A percentile compares a stretch with the other conserved stretches of the same genome.
Conservation (phyloP, 2,113 vertebrate genomes). For the Apteryx mantelli region DNA sequence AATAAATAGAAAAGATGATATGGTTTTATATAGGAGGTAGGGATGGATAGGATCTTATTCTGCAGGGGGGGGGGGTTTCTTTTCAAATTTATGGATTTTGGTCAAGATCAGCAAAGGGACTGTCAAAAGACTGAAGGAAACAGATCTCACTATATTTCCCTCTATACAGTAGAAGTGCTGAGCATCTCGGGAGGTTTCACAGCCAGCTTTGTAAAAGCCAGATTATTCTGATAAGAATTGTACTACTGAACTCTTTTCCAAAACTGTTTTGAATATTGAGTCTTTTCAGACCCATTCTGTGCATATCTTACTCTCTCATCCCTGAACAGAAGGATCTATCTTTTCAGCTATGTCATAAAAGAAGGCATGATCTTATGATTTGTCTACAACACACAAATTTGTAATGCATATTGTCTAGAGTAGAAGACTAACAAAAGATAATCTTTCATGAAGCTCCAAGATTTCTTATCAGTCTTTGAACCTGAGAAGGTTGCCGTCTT, state of each 20-base stretch:
- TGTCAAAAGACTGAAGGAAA: not conserved
- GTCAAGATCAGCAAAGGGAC: not conserved
- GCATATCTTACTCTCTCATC: not conserved
- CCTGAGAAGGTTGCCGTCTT: not conserved
- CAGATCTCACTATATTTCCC: not conserved
- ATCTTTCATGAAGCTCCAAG: not conserved
- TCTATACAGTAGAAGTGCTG: not conserved
- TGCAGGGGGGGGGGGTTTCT: not conserved
- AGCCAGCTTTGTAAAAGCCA: not conserved
- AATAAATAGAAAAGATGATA: not conserved
- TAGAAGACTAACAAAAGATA: not conserved
- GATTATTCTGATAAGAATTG: not conserved
- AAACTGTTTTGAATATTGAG: not conserved
- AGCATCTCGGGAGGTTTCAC: not conserved
- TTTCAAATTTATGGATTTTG: not conserved
- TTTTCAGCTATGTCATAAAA: not conserved
- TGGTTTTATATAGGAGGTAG: not conserved
- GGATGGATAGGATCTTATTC: not conserved
- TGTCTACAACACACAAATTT: not conserved
- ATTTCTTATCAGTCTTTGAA: not conserved
- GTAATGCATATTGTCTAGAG: not conserved
- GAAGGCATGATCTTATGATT: not conserved
- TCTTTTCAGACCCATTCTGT: not conserved
- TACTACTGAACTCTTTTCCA: not conserved
- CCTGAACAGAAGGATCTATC: not conserved